Percentiles rank a stretch among this genome's conserved stretches.
Evolutionary conservation across 2,797 vertebrate species (phyloP).

Genomic region (Tokudaia muenninki): DNA sequence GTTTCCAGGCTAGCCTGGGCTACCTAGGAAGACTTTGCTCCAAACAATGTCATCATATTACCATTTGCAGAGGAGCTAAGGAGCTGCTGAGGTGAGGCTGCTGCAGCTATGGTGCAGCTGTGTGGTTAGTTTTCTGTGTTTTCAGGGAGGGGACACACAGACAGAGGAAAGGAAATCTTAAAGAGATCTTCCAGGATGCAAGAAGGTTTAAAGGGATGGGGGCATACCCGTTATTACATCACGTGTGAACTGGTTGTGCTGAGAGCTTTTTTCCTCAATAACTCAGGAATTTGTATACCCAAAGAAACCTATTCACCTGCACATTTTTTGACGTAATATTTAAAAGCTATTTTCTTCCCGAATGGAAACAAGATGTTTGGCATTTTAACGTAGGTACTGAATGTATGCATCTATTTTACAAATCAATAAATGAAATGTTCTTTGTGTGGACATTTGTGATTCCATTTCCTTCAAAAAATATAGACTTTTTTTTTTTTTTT

Average conservation of each 20-base stretch:
- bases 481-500: neutral
- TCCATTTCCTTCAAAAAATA: neutral
- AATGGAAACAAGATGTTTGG: neutral
- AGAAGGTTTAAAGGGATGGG: neutral
- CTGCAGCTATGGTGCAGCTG: neutral
- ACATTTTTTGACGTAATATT: neutral
- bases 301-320: neutral
- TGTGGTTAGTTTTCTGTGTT: neutral
- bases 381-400: neutral
- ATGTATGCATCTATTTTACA: neutral
- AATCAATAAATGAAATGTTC: neutral
- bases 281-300: neutral
- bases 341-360: neutral
- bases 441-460: neutral
- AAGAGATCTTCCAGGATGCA: neutral
- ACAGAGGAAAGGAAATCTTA: neutral
- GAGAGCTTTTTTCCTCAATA: neutral
- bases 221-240: neutral
- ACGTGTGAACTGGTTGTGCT: neutral
- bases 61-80: neutral
- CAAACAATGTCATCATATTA: neutral
- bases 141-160: neutral
- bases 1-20: neutral
- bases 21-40: neutral
- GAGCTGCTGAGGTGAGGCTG: neutral